Base-by-base conservation (phyloP, 2,797 vertebrate species). In the Sebastes goodei region DNA sequence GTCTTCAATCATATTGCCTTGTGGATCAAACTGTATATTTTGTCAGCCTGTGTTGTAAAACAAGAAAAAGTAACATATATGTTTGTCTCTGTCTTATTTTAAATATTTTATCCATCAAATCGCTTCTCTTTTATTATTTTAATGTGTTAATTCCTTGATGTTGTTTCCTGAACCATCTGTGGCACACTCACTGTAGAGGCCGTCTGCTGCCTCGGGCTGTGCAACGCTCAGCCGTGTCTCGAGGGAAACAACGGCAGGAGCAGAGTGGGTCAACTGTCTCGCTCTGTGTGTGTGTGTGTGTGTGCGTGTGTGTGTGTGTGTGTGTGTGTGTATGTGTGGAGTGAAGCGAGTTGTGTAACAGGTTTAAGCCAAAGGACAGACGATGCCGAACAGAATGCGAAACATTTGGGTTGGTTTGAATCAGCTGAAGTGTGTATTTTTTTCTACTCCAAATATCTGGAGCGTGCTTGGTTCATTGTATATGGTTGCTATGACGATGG, bases 401-500 rank as follows among this genome's bases (percentile, higher is more conserved):
- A 74, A 49, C 71, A 72, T 72, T 79, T 65, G 6, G 2, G 21
- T 76, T 66, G 9, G 2, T 23, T 71, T 23, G 29, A 52, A 46
- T 71, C 27, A 7, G 59, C 11, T 38, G 53, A 59, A 65, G 15
- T 61, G 55, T 9, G 20, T 46, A 42, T 42, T 46, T 42, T 38
- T 42, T 32, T 53, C n/a, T 53, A 53, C n/a, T 10, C 52, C 52
- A 53, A 53, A 53, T 21, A 61, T 42, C 10, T 57, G 20, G 52
- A 57, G 57, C 70, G 52, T 64, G 42, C 80, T 76, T 82, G 67
- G 68, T 53, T 53, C 52, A 21, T 53, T 53, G 55, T 77, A n/a
- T 86, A 33, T 65, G 9, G 82, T 88, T 90, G 49, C 89, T 68
- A 80, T 86, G 83, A 20, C 7, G 6, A 78, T 52, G n/a, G 59